These are phyloP conservation scores for Orchesellides sinensis DNA, from an alignment of 2,888 invertebrate genomes.

Conservation along the genomic window DNA sequence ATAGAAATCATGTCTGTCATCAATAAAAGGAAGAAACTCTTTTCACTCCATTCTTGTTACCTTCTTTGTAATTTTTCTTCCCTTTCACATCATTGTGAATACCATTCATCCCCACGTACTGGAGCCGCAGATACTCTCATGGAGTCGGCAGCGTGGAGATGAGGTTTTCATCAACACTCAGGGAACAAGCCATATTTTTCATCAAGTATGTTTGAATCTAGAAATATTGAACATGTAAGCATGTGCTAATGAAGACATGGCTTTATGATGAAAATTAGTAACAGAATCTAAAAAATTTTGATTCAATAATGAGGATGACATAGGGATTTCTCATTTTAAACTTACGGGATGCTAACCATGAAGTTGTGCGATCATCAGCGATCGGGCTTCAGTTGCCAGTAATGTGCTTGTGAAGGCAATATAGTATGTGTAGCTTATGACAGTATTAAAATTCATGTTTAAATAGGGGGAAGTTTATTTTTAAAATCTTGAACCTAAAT, in stretches of 20 bases:
- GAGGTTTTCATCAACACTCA: too few species aligned
- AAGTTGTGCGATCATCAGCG: too few species aligned
- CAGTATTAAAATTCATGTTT: too few species aligned
- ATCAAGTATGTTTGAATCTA: too few species aligned
- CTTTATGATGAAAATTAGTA: neutral
- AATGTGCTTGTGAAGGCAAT: too few species aligned
- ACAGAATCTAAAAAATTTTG: neutral
- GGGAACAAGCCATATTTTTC: too few species aligned
- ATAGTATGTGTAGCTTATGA: too few species aligned
- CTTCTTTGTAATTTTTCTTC: constrained; percentile 42
- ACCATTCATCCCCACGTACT: constrained; percentile 17
- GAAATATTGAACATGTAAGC: too few species aligned
- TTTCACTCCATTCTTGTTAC: constrained; percentile 21
- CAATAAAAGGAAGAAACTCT: constrained; percentile 33
- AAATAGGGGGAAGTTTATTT: too few species aligned
- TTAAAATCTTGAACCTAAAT: too few species aligned
- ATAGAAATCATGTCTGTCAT: constrained; percentile 32
- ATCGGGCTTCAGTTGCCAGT: too few species aligned
- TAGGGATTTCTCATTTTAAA: neutral
- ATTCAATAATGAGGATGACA: constrained; percentile 23
- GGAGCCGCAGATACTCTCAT: constrained; percentile 23
- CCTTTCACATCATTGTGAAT: constrained; percentile 33
- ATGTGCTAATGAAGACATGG: neutral
- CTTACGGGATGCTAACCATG: neutral
- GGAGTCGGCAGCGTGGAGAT: neutral